These are phyloP conservation scores for Cenopis cana DNA, from an alignment of 2,888 invertebrate species.

Conservation along the genomic window DNA sequence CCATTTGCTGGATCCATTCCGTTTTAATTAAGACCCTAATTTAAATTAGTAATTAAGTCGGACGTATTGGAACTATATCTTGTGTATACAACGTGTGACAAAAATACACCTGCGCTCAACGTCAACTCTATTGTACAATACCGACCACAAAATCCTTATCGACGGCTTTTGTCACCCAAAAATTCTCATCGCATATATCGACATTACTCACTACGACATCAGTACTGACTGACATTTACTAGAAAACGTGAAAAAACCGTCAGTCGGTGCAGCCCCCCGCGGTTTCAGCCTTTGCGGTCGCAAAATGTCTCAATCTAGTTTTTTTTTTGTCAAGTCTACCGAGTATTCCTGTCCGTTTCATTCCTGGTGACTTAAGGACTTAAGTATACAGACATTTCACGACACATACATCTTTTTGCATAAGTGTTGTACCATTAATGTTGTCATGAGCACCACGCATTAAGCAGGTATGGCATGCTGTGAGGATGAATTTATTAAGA, in stretches of 20 bases:
- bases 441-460: slow-evolving; percentile 47
- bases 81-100: not conserved
- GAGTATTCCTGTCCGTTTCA: slow-evolving; percentile 15
- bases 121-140: slow-evolving; percentile 49
- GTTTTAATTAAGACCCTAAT: too few relatives aligned
- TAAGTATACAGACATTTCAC: not conserved
- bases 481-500: slow-evolving; percentile 66
- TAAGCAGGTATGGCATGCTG: slow-evolving; percentile 70
- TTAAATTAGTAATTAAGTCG: too few relatives aligned
- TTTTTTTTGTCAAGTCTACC: slow-evolving; percentile 25
- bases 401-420: not conserved
- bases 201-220: slow-evolving; percentile 53
- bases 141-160: slow-evolving; percentile 57
- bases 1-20: too few relatives aligned
- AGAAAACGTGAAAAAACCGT: slow-evolving; percentile 62
- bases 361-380: not conserved
- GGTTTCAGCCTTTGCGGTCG: slow-evolving; percentile 76
- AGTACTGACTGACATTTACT: slow-evolving; percentile 68
- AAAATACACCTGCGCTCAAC: slow-evolving; percentile 48
- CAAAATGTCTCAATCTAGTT: slow-evolving; percentile 76
- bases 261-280: slow-evolving; percentile 73
- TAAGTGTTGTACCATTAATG: slow-evolving; percentile 51
- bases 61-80: not conserved
- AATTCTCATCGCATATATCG: slow-evolving; percentile 45
- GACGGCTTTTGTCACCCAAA: slow-evolving; percentile 51